A percentile compares a stretch with the other conserved stretches of the same genome.
Evolutionary conservation across 2,113 vertebrate genomes (phyloP).

Genomic region (Ardeotis arabs): DNA sequence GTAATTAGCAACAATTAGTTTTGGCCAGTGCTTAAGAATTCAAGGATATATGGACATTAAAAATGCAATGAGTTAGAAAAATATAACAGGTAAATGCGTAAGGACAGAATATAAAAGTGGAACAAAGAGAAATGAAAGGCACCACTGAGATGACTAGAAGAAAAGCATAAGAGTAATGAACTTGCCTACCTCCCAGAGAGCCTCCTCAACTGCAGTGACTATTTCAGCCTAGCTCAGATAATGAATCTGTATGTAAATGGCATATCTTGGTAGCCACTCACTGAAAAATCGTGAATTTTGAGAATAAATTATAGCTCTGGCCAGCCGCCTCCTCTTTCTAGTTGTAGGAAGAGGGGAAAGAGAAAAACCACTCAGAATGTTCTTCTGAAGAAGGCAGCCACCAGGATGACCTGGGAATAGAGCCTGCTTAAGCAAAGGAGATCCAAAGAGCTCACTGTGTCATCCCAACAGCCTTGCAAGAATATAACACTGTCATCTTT

Average conservation of each 20-base stretch:
- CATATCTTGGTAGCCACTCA: background rate
- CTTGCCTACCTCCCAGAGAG: background rate
- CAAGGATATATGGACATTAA: background rate
- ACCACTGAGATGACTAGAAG: background rate
- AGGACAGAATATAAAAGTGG: background rate
- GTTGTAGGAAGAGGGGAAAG: background rate
- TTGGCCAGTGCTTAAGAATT: background rate
- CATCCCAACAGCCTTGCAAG: background rate
- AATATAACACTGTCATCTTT: background rate
- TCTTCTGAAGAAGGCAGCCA: background rate
- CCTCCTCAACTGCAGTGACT: background rate
- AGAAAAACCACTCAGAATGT: background rate
- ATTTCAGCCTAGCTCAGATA: background rate
- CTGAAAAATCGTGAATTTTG: slow-evolving; percentile 10
- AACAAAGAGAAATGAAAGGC: background rate
- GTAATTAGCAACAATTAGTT: background rate
- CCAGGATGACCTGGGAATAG: background rate
- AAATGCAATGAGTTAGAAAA: background rate
- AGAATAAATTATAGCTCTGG: background rate
- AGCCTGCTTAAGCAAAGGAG: background rate
- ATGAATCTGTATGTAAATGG: background rate
- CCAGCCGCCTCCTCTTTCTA: background rate
- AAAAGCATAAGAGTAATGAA: background rate
- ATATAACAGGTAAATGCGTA: background rate
- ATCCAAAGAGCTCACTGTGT: background rate